Percentiles rank a stretch among this genome's conserved stretches.
Evolutionary conservation across 2,113 vertebrate genomes (phyloP).

Genomic region (Mustelus asterias): DNA sequence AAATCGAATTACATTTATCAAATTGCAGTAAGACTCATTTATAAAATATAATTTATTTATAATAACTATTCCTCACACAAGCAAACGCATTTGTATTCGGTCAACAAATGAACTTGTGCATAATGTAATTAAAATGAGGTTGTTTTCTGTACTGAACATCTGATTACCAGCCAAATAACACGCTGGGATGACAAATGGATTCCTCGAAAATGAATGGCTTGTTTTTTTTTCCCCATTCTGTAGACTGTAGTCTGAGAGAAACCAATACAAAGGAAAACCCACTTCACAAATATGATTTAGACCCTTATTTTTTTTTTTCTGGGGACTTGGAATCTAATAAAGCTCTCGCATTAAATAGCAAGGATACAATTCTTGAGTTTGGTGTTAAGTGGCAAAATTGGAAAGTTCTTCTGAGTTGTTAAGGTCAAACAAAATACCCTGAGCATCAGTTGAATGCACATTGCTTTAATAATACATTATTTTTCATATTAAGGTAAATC

Average conservation of each 20-base stretch:
- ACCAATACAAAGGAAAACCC: background rate
- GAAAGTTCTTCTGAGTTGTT: background rate
- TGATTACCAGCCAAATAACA: constrained; percentile 32
- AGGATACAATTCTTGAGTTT: background rate
- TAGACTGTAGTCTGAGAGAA: background rate
- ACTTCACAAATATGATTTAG: constrained; percentile 1
- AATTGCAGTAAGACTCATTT: background rate
- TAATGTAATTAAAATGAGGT: constrained; percentile 27
- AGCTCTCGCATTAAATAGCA: background rate
- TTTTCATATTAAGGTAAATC: background rate
- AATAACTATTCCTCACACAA: background rate
- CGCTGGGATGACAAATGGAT: constrained; percentile 33
- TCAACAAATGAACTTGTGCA: background rate
- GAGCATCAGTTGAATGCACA: background rate
- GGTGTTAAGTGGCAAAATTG: background rate
- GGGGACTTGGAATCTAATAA: background rate
- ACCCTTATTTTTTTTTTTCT: background rate
- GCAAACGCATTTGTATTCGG: constrained; percentile 24
- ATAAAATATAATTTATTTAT: constrained; percentile 7
- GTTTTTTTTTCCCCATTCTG: background rate
- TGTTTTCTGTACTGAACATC: background rate
- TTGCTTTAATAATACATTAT: constrained; percentile 11
- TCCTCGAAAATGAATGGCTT: background rate
- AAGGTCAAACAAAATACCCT: constrained; percentile 10
- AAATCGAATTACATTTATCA: background rate